phyloP scores from a whole-genome alignment of 2,797 vertebrate species.

The Trematomus bernacchii region DNA sequence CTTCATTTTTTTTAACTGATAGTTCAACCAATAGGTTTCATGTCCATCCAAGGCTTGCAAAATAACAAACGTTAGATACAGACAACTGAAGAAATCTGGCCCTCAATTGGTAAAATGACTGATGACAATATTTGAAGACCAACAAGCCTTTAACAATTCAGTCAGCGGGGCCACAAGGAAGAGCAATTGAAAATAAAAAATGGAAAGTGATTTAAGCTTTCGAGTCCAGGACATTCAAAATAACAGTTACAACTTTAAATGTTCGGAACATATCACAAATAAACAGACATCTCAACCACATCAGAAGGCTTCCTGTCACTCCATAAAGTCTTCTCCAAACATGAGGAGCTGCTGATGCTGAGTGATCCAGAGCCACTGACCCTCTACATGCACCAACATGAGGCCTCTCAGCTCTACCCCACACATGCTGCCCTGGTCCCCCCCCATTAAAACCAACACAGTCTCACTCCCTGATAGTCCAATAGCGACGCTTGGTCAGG shows the following conservation, averaged over 20 bases:
- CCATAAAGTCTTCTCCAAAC: conserved; percentile 32
- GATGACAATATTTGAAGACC: too few species aligned
- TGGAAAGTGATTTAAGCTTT: neutral
- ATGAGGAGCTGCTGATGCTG: conserved; percentile 29
- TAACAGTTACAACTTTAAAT: too few species aligned
- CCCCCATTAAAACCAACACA: too few species aligned
- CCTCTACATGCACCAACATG: conserved; percentile 13
- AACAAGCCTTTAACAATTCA: too few species aligned
- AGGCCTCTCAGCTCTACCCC: conserved; percentile 50
- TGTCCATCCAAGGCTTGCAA: neutral
- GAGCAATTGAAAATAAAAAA: neutral
- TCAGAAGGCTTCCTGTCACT: neutral
- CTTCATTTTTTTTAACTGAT: neutral
- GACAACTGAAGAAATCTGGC: too few species aligned
- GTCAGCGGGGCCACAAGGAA: too few species aligned
- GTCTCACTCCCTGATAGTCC: too few species aligned
- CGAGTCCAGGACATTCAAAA: too few species aligned
- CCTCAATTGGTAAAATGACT: too few species aligned
- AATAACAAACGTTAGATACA: too few species aligned
- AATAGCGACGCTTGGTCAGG: too few species aligned
- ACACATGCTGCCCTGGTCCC: conserved; percentile 33
- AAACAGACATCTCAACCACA: neutral
- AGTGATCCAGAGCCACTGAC: conserved; percentile 33
- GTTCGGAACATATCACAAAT: neutral
- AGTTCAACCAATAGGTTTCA: neutral